phyloP scores from a whole-genome alignment of 1,140 invertebrate genomes.

The Leptinotarsa lineolata region DNA sequence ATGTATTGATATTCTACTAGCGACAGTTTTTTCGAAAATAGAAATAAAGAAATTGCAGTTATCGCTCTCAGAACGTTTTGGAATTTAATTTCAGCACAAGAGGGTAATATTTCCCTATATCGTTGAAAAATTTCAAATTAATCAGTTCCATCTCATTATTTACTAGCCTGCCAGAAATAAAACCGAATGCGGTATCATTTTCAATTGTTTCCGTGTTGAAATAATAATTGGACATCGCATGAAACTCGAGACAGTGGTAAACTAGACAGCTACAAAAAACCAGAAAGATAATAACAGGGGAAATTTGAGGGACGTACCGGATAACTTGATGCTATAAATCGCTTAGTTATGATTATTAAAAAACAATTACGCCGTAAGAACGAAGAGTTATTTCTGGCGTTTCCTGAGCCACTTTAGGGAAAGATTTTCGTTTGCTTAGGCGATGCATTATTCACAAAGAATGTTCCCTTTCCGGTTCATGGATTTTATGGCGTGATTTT shows the following conservation, averaged over 20 bases:
- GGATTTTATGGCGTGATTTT: conserved; percentile 40
- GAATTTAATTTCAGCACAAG: too few relatives aligned
- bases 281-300: not conserved
- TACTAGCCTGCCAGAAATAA: conserved; percentile 13
- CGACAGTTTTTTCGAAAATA: too few relatives aligned
- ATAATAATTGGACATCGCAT: conserved; percentile 26
- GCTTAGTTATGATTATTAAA: conserved; percentile 22
- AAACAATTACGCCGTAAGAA: conserved; percentile 22
- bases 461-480: conserved; percentile 40
- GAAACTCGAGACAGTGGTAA: conserved; percentile 16
- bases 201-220: conserved; percentile 27
- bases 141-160: not conserved
- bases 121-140: too few relatives aligned
- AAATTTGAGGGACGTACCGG: conserved; percentile 12
- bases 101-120: too few relatives aligned
- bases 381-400: conserved; percentile 14
- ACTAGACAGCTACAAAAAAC: conserved; percentile 21
- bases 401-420: conserved; percentile 35
- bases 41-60: too few relatives aligned
- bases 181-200: conserved; percentile 27
- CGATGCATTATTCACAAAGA: conserved; percentile 43
- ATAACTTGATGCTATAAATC: conserved; percentile 2
- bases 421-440: conserved; percentile 41
- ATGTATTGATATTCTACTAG: too few relatives aligned
- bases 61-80: too few relatives aligned